Evolutionary conservation across 1,140 invertebrate genomes (phyloP).

Genomic region (Papilio xuthus): DNA sequence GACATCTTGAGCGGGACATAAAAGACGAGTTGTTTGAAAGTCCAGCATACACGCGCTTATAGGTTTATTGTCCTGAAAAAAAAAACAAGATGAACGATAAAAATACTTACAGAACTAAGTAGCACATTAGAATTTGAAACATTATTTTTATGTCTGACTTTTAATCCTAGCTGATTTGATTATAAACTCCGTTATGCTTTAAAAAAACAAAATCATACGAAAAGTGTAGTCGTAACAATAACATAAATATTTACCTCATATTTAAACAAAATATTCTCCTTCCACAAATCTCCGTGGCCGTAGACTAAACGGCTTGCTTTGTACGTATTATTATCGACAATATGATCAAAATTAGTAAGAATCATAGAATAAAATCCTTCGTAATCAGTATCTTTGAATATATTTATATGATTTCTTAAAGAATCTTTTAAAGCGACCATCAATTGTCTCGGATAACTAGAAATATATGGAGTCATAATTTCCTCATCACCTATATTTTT

Average conservation of each 20-base stretch:
- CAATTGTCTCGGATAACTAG: background rate
- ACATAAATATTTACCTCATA: slow-evolving; percentile 35
- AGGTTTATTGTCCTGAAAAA: slow-evolving; percentile 38
- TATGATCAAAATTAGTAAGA: slow-evolving; percentile 3
- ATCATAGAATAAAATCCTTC: background rate
- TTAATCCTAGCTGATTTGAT: too few relatives aligned
- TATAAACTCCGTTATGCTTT: too few relatives aligned
- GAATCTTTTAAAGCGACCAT: slow-evolving; percentile 8
- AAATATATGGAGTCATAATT: background rate
- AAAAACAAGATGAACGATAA: background rate
- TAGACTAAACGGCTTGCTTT: slow-evolving; percentile 29
- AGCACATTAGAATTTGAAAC: too few relatives aligned
- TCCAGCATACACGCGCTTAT: slow-evolving; percentile 40
- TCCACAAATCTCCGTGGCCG: slow-evolving; percentile 40
- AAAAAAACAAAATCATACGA: background rate
- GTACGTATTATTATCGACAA: slow-evolving; percentile 5
- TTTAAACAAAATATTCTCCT: slow-evolving; percentile 40
- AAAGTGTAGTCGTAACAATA: background rate
- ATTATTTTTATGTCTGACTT: too few relatives aligned
- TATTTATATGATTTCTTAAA: slow-evolving; percentile 11
- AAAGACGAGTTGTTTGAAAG: slow-evolving; percentile 40
- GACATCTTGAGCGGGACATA: slow-evolving; percentile 40
- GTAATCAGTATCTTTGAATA: slow-evolving; percentile 14
- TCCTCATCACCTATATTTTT: background rate
- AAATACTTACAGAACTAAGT: background rate